phyloP scores from a whole-genome alignment of 1,140 invertebrate species.

The Drosophila eugracilis region DNA sequence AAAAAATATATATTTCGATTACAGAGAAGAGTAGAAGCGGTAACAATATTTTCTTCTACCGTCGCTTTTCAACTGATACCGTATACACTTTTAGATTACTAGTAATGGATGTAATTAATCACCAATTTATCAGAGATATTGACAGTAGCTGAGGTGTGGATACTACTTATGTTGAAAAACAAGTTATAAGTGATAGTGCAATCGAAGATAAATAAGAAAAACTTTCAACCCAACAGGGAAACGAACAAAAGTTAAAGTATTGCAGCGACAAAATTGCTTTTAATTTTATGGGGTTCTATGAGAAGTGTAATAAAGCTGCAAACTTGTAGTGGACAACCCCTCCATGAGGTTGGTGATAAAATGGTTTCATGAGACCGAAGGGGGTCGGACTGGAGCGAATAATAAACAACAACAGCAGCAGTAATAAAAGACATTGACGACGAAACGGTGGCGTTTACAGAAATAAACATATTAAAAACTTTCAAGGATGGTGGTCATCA shows the following conservation, averaged over 20 bases:
- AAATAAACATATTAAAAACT: constrained; percentile 80
- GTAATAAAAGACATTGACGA: constrained; percentile 57
- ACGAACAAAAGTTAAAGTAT: constrained; percentile 47
- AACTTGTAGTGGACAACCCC: constrained; percentile 46
- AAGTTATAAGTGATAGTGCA: background rate
- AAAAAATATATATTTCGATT: too few species aligned
- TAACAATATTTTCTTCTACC: too few species aligned
- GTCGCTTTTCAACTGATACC: too few species aligned
- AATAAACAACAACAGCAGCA: constrained; percentile 14
- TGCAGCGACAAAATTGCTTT: constrained; percentile 70
- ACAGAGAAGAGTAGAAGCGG: too few species aligned
- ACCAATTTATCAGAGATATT: too few species aligned
- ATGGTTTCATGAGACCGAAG: background rate
- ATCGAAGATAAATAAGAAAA: constrained; percentile 1
- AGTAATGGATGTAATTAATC: too few species aligned
- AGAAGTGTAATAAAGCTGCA: constrained; percentile 59
- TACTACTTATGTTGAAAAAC: too few species aligned
- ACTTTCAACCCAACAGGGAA: constrained; percentile 27
- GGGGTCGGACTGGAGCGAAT: background rate
- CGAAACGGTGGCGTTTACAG: constrained; percentile 54
- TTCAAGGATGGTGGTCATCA: constrained; percentile 71
- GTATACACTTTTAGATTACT: too few species aligned
- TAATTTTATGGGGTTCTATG: constrained; percentile 74
- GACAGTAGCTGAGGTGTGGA: too few species aligned
- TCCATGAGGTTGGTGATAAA: background rate